Evolutionary conservation across 2,113 vertebrate species (phyloP).

Genomic region (Erythrolamprus reginae): DNA sequence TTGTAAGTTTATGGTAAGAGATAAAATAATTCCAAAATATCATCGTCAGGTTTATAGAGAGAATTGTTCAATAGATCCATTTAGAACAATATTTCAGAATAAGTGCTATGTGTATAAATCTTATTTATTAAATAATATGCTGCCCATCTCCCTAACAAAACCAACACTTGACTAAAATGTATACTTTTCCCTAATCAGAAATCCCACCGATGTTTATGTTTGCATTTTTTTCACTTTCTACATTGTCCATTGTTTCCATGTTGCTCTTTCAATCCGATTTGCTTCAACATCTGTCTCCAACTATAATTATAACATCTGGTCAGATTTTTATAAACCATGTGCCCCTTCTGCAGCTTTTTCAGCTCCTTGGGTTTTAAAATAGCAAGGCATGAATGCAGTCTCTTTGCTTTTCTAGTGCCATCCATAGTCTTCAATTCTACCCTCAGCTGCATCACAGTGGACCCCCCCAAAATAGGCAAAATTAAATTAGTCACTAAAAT

Average conservation of each 20-base stretch:
- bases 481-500: not conserved
- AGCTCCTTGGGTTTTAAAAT: not conserved
- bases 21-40: not conserved
- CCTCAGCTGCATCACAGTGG: not conserved
- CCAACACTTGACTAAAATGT: not conserved
- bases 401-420: not conserved
- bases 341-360: not conserved
- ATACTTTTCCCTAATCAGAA: not conserved
- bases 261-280: not conserved
- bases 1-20: not conserved
- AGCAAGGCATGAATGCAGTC: not conserved
- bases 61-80: not conserved
- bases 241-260: not conserved
- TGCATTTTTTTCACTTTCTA: not conserved
- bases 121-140: not conserved
- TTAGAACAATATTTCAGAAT: not conserved
- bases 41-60: accelerated
- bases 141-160: not conserved
- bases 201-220: not conserved
- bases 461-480: not conserved
- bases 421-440: not conserved
- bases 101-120: not conserved
- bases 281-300: not conserved
- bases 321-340: not conserved
- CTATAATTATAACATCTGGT: not conserved